These are phyloP conservation scores for Phymorhynchus buccinoides DNA, from an alignment of 1,140 invertebrate genomes.

Conservation along the genomic window DNA sequence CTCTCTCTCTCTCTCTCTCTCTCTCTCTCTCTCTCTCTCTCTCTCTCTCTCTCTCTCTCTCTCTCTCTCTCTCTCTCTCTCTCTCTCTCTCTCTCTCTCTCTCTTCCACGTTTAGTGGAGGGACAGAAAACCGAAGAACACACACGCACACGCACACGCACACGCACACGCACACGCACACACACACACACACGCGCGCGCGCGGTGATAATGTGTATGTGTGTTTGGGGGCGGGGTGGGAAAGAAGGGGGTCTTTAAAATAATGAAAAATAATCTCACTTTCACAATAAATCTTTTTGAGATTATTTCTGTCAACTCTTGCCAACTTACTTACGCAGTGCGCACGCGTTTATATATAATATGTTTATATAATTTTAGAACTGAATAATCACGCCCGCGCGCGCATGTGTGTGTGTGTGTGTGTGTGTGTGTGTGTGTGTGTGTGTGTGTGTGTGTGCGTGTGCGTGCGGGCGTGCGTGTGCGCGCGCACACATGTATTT, in stretches of 20 bases:
- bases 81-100: constrained; percentile 3
- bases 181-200: background rate
- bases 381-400: background rate
- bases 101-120: background rate
- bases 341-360: no score
- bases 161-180: background rate
- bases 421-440: constrained; percentile 17
- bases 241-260: background rate
- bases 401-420: background rate
- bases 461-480: no score
- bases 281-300: no score
- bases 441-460: background rate
- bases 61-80: background rate
- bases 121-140: no score
- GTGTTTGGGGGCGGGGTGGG: no score
- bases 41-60: background rate
- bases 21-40: no score
- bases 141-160: background rate
- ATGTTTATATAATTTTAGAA: no score
- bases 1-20: no score
- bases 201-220: no score
- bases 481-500: no score
- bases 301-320: no score
- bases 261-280: background rate
- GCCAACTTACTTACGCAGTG: no score